These are phyloP conservation scores for Cololabis saira DNA, from an alignment of 2,113 vertebrate species.

Conservation along the genomic window DNA sequence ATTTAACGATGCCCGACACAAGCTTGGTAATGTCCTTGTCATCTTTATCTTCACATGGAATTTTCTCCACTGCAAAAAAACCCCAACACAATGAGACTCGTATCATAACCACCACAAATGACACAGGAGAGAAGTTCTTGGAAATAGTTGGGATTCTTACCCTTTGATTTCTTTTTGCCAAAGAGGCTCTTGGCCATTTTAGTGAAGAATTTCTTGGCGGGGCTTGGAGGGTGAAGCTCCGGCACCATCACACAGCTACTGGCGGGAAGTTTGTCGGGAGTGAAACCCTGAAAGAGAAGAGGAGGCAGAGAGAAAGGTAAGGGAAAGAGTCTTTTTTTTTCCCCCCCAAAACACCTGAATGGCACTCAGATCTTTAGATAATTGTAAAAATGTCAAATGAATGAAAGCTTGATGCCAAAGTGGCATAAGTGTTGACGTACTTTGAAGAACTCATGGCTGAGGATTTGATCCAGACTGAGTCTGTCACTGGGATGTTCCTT, in stretches of 20 bases:
- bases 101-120: background rate
- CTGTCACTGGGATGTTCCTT: slow-evolving; percentile 90
- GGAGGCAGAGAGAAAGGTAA: background rate
- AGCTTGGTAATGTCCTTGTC: slow-evolving; percentile 90
- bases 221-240: slow-evolving; percentile 91
- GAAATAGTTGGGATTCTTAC: slow-evolving; percentile 68
- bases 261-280: slow-evolving; percentile 91
- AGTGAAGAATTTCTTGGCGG: slow-evolving; percentile 92
- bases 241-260: slow-evolving; percentile 93
- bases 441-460: slow-evolving; percentile 97
- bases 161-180: slow-evolving; percentile 90
- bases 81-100: background rate
- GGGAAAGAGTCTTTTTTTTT: background rate
- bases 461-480: slow-evolving; percentile 91
- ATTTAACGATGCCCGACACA: slow-evolving; percentile 91
- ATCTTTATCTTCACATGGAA: slow-evolving; percentile 85
- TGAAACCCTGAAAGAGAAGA: slow-evolving; percentile 85
- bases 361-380: too few relatives aligned
- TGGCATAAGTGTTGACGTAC: slow-evolving; percentile 64
- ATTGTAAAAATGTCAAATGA: too few relatives aligned
- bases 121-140: background rate
- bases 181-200: slow-evolving; percentile 98
- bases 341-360: too few relatives aligned
- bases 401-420: too few relatives aligned
- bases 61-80: slow-evolving; percentile 85